Conservation (phyloP, 2,113 vertebrate genomes). For the Atherinomorus stipes region DNA sequence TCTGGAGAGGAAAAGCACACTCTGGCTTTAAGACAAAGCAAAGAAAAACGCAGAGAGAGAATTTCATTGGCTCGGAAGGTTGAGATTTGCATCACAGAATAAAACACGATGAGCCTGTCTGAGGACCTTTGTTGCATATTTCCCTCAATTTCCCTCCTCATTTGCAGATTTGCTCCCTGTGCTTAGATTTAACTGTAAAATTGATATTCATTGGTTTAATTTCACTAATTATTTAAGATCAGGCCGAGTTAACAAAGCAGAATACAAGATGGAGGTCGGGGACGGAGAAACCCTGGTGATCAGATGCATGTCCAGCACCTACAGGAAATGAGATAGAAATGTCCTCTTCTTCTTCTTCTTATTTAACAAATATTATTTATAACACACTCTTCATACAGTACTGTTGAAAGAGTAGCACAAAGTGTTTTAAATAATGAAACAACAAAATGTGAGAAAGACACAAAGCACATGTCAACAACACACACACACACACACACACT, state of each 20-base stretch:
- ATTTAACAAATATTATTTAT: too few species aligned
- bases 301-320: background rate
- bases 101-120: too few species aligned
- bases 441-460: too few species aligned
- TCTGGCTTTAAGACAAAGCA: background rate
- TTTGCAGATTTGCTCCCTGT: too few species aligned
- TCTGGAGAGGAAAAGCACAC: background rate
- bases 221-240: constrained; percentile 1
- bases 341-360: constrained; percentile 22
- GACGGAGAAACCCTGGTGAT: background rate
- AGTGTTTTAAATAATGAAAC: too few species aligned
- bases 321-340: background rate
- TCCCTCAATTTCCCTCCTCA: too few species aligned
- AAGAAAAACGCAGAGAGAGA: background rate
- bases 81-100: background rate
- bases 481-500: too few species aligned
- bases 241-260: background rate
- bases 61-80: background rate
- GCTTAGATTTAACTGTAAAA: background rate
- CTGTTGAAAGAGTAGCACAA: too few species aligned
- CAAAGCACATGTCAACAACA: too few species aligned
- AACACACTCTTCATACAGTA: too few species aligned
- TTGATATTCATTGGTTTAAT: background rate
- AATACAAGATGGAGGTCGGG: constrained; percentile 1
- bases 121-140: too few species aligned